Percentiles rank a stretch among this genome's conserved stretches.
Conservation (phyloP, 2,888 invertebrate species). For the Urechis unicinctus region DNA sequence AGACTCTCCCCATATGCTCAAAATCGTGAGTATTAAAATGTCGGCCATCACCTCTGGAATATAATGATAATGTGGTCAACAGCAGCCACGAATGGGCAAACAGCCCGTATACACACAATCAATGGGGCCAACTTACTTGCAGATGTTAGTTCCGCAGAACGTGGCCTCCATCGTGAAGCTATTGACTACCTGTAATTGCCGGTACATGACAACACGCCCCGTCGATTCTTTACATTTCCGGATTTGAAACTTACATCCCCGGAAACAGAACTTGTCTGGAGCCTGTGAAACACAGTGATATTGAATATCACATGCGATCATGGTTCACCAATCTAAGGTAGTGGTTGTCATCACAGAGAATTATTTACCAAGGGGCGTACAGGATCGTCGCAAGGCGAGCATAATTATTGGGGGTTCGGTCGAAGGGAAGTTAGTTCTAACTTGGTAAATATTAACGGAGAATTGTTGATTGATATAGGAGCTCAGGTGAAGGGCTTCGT, state of each 20-base stretch:
- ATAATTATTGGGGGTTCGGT: background rate
- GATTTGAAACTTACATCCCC: slow-evolving; percentile 47
- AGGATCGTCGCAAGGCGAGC: background rate
- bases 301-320: background rate
- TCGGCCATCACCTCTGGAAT: slow-evolving; percentile 28
- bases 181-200: slow-evolving; percentile 43
- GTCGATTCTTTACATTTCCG: slow-evolving; percentile 47
- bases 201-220: slow-evolving; percentile 49
- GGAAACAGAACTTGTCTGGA: slow-evolving; percentile 42
- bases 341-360: too few species aligned
- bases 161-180: slow-evolving; percentile 50
- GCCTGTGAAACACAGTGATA: slow-evolving; percentile 31
- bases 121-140: slow-evolving; percentile 28
- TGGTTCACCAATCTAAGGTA: too few species aligned
- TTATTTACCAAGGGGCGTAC: background rate
- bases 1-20: slow-evolving; percentile 40
- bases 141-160: slow-evolving; percentile 46
- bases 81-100: background rate
- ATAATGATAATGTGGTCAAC: background rate
- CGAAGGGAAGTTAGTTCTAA: too few species aligned
- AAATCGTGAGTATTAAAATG: slow-evolving; percentile 45
- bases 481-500: too few species aligned
- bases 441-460: too few species aligned
- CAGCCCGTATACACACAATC: background rate
- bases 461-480: too few species aligned